Conservation (phyloP, 2,888 invertebrate species). For the Pyrochroa serraticornis region DNA sequence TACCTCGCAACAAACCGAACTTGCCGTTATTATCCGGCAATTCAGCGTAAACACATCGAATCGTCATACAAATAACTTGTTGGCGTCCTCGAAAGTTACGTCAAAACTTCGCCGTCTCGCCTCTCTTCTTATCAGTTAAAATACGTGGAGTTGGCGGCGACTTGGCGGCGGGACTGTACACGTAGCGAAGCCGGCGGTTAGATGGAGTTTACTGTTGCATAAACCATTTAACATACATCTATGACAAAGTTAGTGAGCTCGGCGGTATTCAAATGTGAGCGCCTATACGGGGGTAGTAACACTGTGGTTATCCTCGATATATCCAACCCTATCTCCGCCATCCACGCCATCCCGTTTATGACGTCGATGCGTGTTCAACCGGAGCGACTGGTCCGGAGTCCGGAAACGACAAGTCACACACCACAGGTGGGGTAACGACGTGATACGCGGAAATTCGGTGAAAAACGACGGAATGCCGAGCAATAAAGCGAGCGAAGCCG, state of each 20-base stretch:
- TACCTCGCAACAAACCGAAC: constrained; percentile 13
- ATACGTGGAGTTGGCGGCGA: constrained; percentile 11
- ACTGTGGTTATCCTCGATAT: constrained; percentile 21
- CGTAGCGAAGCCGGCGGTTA: constrained; percentile 33
- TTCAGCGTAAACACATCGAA: not conserved
- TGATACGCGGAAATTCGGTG: constrained; percentile 5
- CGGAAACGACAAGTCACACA: constrained; percentile 8
- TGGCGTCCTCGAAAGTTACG: constrained; percentile 7
- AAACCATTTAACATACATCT: constrained; percentile 58
- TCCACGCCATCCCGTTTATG: constrained; percentile 22
- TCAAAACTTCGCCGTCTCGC: constrained; percentile 8
- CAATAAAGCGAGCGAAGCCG: constrained; percentile 3
- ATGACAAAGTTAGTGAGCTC: constrained; percentile 50
- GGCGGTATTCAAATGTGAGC: constrained; percentile 27
- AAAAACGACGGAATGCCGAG: constrained; percentile 4
- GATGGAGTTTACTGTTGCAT: constrained; percentile 55
- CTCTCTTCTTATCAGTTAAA: constrained; percentile 13
- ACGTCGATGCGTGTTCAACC: constrained; percentile 1
- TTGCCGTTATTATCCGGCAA: not conserved
- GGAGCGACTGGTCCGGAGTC: not conserved
- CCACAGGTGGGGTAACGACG: constrained; percentile 10
- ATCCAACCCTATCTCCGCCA: constrained; percentile 26
- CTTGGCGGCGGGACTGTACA: constrained; percentile 26
- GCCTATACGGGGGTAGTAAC: not conserved
- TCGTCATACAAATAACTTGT: constrained; percentile 1